A percentile compares a stretch with the other conserved stretches of the same genome.
Conservation (phyloP, 2,113 vertebrate species). For the Steatornis caripensis region DNA sequence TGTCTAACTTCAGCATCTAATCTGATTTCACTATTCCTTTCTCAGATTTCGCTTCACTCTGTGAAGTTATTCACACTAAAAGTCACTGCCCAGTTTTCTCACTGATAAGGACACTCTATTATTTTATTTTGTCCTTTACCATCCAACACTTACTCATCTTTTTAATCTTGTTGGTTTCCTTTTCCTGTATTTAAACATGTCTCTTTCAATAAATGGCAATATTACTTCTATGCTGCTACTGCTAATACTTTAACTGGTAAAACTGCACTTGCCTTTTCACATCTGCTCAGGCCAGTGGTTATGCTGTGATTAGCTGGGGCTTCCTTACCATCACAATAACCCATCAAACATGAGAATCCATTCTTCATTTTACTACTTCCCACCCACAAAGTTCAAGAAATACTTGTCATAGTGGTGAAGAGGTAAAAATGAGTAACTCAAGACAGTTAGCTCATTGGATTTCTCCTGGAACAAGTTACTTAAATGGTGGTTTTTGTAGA, state of each 20-base stretch:
- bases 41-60: neutral
- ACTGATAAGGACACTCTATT: neutral
- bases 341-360: constrained; percentile 19
- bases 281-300: neutral
- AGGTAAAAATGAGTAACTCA: constrained; percentile 44
- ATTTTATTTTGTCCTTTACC: neutral
- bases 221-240: neutral
- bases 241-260: neutral
- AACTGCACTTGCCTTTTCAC: neutral
- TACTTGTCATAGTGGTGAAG: constrained; percentile 15
- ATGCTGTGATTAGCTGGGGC: neutral
- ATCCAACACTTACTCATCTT: neutral
- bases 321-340: neutral
- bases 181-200: neutral
- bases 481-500: constrained; percentile 26
- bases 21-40: neutral
- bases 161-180: neutral
- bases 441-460: constrained; percentile 11
- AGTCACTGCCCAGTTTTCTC: neutral
- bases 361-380: constrained; percentile 1
- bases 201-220: neutral
- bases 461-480: constrained; percentile 27
- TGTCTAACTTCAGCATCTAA: neutral
- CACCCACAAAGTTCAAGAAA: constrained; percentile 33
- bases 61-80: neutral